These are phyloP conservation scores for Axinella damicornis DNA, from an alignment of 37 sponge, comb jelly and placozoan species.

Conservation along the genomic window DNA sequence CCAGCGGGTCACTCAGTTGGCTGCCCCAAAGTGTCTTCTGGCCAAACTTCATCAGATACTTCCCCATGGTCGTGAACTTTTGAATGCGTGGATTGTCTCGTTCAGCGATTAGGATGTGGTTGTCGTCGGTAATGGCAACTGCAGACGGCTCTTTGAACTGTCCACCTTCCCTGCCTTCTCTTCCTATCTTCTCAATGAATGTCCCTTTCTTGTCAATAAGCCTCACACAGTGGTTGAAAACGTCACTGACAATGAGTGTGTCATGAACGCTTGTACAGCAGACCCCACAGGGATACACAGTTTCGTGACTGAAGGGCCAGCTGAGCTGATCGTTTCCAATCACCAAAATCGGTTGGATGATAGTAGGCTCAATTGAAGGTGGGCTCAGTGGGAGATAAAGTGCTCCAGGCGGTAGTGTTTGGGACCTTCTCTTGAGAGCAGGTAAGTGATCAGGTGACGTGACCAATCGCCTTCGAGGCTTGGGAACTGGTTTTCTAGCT, in stretches of 20 bases:
- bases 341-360: constrained; percentile 7
- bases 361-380: not conserved
- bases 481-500: not conserved
- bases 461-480: not conserved
- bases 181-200: constrained; percentile 36
- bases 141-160: constrained; percentile 44
- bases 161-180: constrained; percentile 30
- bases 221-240: constrained; percentile 32
- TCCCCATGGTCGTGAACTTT: constrained; percentile 40
- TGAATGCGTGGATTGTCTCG: constrained; percentile 30
- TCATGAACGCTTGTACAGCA: constrained; percentile 24
- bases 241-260: constrained; percentile 34
- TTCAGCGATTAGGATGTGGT: constrained; percentile 34
- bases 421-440: not conserved
- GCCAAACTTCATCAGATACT: constrained; percentile 37
- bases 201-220: constrained; percentile 21
- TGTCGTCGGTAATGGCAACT: constrained; percentile 10
- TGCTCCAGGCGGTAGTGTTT: no score
- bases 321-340: not conserved
- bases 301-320: not conserved
- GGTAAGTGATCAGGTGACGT: not conserved
- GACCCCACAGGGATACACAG: constrained; percentile 31
- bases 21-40: constrained; percentile 33
- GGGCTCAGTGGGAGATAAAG: not conserved
- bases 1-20: constrained; percentile 26